Percentiles rank a stretch among this genome's conserved stretches.
Conservation (phyloP, 2,113 vertebrate species). For the Pteropus alecto region DNA sequence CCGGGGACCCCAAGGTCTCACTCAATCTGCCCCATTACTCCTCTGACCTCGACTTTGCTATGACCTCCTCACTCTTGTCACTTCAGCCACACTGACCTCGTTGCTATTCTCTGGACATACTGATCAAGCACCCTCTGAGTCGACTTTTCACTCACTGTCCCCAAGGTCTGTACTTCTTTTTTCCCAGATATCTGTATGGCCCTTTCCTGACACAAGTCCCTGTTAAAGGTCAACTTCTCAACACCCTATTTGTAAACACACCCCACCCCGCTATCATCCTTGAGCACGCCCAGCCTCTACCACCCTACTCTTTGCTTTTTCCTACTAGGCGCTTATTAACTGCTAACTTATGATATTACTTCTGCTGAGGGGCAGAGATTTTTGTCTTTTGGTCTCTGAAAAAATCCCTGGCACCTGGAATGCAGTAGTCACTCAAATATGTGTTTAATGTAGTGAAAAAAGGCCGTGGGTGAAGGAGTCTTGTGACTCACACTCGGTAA, state of each 20-base stretch:
- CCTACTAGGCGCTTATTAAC: neutral
- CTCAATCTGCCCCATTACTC: neutral
- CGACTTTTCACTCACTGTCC: neutral
- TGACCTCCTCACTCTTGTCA: neutral
- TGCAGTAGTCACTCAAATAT: neutral
- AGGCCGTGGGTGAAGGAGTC: neutral
- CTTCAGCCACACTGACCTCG: neutral
- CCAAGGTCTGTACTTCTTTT: neutral
- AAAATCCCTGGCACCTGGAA: neutral
- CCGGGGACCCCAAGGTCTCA: neutral
- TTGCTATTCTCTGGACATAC: neutral
- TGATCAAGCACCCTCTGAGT: neutral
- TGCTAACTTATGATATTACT: neutral
- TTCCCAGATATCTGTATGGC: neutral
- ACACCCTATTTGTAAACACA: neutral
- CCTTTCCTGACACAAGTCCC: neutral
- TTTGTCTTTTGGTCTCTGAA: neutral
- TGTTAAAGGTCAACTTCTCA: neutral
- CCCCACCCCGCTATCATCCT: rapidly evolving
- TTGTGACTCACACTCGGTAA: neutral
- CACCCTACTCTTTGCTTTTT: neutral
- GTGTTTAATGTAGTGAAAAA: neutral
- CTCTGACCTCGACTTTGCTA: neutral
- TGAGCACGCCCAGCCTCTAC: neutral
- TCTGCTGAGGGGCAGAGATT: neutral